A percentile compares a stretch with the other conserved stretches of the same genome.
phyloP scores from a whole-genome alignment of 1,140 invertebrate genomes.

The Melanaphis sacchari region DNA sequence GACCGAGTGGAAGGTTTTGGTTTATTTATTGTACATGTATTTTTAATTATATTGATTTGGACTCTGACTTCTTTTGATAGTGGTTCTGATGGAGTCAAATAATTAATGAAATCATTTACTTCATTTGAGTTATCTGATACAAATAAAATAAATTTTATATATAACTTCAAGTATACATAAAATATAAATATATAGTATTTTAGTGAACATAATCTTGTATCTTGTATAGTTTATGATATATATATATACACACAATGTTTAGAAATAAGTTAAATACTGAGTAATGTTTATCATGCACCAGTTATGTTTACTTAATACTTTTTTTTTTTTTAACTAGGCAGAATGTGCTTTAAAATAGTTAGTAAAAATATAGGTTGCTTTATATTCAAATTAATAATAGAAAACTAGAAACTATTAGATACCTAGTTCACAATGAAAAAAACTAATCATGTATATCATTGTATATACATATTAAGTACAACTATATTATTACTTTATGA shows the following conservation, averaged over 20 bases:
- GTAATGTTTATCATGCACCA: neutral
- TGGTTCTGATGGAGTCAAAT: neutral
- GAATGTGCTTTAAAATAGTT: neutral
- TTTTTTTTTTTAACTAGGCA: neutral
- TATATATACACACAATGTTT: neutral
- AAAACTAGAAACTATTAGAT: neutral
- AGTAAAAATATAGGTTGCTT: neutral
- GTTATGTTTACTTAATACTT: neutral
- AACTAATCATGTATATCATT: neutral
- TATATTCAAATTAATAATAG: neutral
- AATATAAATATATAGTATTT: conserved; percentile 8
- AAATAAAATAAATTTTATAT: neutral
- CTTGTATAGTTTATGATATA: neutral
- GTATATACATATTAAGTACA: neutral
- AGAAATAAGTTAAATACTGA: neutral
- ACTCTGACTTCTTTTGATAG: neutral
- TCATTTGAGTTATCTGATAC: neutral
- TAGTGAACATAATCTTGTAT: neutral
- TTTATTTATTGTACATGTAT: neutral
- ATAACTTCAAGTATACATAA: neutral
- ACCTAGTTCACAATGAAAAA: neutral
- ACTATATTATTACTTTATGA: neutral
- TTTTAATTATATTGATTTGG: neutral
- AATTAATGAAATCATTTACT: neutral
- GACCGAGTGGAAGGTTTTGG: neutral